Percentiles rank a stretch among this genome's conserved stretches.
phyloP scores from a whole-genome alignment of 2,888 invertebrate genomes.

The Eupithecia tripunctaria region DNA sequence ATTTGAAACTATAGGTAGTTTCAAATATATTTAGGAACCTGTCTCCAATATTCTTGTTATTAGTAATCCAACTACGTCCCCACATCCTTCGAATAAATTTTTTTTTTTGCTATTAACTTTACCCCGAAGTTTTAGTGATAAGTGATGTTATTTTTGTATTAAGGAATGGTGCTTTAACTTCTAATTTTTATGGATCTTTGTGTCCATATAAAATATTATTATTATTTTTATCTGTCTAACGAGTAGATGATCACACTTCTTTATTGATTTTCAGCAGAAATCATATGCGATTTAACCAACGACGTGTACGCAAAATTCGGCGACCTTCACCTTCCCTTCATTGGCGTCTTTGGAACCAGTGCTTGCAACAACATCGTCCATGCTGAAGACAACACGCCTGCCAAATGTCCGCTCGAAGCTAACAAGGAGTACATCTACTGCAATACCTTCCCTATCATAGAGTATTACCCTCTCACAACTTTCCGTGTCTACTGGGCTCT shows the following conservation, averaged over 20 bases:
- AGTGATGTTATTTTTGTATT: too few relatives aligned
- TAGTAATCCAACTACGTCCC: too few relatives aligned
- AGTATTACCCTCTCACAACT: constrained; percentile 71
- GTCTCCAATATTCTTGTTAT: too few relatives aligned
- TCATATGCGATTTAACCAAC: constrained; percentile 80
- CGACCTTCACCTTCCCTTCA: constrained; percentile 87
- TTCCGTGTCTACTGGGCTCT: constrained; percentile 87
- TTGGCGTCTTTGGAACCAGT: constrained; percentile 81
- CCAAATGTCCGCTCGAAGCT: constrained; percentile 87
- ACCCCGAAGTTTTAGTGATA: too few relatives aligned
- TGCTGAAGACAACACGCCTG: constrained; percentile 70
- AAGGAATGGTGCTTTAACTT: too few relatives aligned
- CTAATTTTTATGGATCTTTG: too few relatives aligned
- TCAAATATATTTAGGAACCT: too few relatives aligned
- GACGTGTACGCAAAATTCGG: constrained; percentile 80
- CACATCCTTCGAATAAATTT: too few relatives aligned
- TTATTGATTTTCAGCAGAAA: constrained; percentile 62
- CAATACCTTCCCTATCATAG: constrained; percentile 79
- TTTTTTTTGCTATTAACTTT: too few relatives aligned
- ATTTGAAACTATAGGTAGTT: too few relatives aligned
- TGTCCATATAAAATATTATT: too few relatives aligned
- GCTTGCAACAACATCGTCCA: constrained; percentile 50
- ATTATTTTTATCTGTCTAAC: too few relatives aligned
- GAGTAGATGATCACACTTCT: background rate
- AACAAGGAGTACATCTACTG: constrained; percentile 87